Evolutionary conservation across 2,888 invertebrate genomes (phyloP), one percentile per base, ranked within the genome.

Genomic region (Hofmannophila pseudospretella): DNA sequence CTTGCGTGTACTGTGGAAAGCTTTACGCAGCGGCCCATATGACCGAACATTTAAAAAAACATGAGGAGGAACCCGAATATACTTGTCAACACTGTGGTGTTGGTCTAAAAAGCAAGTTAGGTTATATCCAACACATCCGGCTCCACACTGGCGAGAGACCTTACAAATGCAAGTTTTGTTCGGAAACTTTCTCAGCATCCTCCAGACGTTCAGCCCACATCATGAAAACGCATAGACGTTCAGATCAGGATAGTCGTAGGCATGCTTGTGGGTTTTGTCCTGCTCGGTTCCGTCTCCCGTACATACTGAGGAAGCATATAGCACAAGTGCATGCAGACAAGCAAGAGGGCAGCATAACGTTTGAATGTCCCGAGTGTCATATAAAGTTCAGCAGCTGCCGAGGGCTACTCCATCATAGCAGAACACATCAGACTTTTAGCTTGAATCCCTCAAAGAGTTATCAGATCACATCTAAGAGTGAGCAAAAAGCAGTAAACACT

Each of bases 121-220:
- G 84, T 0, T 76, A 72, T 19, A 53, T 49, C 0, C 84, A 84
- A 36, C 84, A 85, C 32, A 30, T 76, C n/a, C 58, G 84, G 0
- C 44, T 84, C 1, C 84, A 85, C 28, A 79, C 80, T 0, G 84
- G 84, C 1, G 84, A 85, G 35, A 60, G 61, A 2, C 84, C 84
- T 0, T 85, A 84, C 20, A 12, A 48, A 0, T 85, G 84, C 32
- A 54, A 65, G 12, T 51, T 64, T 19, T 85, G 84, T 31, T 67
- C 68, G 0, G 75, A 78, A 36, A 52, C 68, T 0, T 85, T 85
- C 45, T 71, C 74, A 0, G 77, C 79, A 0, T 78, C 84, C 0
- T 84, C 84, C 0, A 54, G 84, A 38, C 56, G 77, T 1, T 84
- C 84, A 0, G 73, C 73, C 38, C 84, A 85, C 36, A 57, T 82